Evolutionary conservation across 1,140 invertebrate genomes (phyloP).

Genomic region (Macrobrachium rosenbergii): DNA sequence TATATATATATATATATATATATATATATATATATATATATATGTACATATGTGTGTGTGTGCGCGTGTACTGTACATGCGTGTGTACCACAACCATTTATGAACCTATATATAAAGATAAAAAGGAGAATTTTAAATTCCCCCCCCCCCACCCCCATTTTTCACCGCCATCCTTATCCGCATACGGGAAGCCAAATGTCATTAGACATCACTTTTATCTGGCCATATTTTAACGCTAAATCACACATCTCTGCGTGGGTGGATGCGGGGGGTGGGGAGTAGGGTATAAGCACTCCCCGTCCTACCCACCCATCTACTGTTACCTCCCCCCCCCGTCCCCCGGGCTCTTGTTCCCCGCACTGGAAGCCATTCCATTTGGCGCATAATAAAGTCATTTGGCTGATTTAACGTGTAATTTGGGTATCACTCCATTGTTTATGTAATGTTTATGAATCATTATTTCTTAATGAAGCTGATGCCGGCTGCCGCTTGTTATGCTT

Average conservation of each 20-base stretch:
- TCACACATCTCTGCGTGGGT: too few relatives aligned
- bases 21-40: background rate
- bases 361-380: background rate
- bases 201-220: background rate
- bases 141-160: too few relatives aligned
- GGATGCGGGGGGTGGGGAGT: too few relatives aligned
- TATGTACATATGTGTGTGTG: background rate
- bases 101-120: too few relatives aligned
- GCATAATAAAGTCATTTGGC: background rate
- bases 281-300: background rate
- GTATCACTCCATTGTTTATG: background rate
- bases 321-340: background rate
- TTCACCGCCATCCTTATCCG: too few relatives aligned
- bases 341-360: background rate
- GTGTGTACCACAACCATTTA: background rate
- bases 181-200: background rate
- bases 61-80: background rate
- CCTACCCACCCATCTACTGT: too few relatives aligned
- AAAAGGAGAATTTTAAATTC: too few relatives aligned
- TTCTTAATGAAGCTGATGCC: background rate
- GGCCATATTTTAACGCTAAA: background rate
- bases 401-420: background rate
- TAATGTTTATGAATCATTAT: background rate
- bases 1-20: background rate
- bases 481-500: background rate